Conservation (phyloP, 2,888 invertebrate genomes). For the Creontiades dilutus region DNA sequence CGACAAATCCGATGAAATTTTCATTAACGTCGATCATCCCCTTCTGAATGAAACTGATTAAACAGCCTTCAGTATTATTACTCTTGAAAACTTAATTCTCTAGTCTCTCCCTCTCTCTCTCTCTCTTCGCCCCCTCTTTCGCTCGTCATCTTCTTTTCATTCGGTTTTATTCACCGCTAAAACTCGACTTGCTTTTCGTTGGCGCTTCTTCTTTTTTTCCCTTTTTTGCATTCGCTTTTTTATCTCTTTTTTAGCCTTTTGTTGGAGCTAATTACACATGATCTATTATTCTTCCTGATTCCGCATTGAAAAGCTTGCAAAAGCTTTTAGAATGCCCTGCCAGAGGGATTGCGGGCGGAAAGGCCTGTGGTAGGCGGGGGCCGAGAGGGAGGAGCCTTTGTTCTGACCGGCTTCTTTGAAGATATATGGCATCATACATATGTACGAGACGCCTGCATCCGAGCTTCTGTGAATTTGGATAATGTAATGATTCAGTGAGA, state of each 20-base stretch:
- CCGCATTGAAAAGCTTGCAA: neutral
- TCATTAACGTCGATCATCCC: conserved; percentile 30
- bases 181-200: neutral
- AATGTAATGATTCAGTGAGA: no score
- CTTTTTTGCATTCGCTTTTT: neutral
- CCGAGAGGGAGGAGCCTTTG: no score
- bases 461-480: no score
- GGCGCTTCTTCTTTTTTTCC: neutral
- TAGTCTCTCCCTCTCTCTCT: neutral
- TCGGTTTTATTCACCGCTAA: conserved; percentile 9
- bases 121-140: neutral
- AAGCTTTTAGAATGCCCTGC: neutral
- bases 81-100: neutral
- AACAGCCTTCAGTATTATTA: conserved; percentile 16
- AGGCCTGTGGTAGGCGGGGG: no score
- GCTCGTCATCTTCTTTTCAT: conserved; percentile 28
- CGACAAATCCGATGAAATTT: conserved; percentile 23
- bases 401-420: no score
- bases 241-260: conserved; percentile 3
- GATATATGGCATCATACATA: no score
- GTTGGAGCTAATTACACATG: conserved; percentile 40
- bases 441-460: no score
- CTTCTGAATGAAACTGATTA: conserved; percentile 8
- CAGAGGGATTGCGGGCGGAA: no score
- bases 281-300: conserved; percentile 25